A percentile compares a stretch with the other conserved stretches of the same genome.
Conservation (phyloP, 2,888 invertebrate genomes). For the Agrypnus murinus region DNA sequence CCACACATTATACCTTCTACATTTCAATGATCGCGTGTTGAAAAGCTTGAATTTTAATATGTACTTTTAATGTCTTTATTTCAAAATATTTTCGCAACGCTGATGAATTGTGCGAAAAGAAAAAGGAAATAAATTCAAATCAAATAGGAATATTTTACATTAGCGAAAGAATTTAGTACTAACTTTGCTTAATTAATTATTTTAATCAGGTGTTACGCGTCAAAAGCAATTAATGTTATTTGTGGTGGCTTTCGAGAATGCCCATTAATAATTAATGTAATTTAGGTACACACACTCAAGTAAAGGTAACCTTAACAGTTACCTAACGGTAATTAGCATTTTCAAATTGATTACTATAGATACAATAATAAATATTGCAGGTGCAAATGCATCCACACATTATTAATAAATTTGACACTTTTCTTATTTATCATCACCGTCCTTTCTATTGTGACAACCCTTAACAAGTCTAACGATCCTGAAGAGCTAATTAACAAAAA, state of each 20-base stretch:
- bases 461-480: too few relatives aligned
- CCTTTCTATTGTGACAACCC: too few relatives aligned
- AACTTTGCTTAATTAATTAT: conserved; percentile 36
- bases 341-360: conserved; percentile 7
- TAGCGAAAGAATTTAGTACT: conserved; percentile 2
- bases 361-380: conserved; percentile 3
- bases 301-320: background rate
- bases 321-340: conserved; percentile 16
- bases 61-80: too few relatives aligned
- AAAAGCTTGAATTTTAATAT: too few relatives aligned
- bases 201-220: conserved; percentile 33
- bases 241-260: conserved; percentile 29
- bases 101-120: too few relatives aligned
- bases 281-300: conserved; percentile 10
- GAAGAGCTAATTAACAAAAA: too few relatives aligned
- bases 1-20: too few relatives aligned
- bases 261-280: conserved; percentile 38
- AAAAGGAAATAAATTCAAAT: background rate
- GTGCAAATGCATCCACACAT: too few relatives aligned
- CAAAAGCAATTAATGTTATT: conserved; percentile 41
- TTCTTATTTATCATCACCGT: too few relatives aligned
- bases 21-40: too few relatives aligned
- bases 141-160: background rate
- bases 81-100: too few relatives aligned
- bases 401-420: too few relatives aligned